A percentile compares a stretch with the other conserved stretches of the same genome.
These are phyloP conservation scores for Euphydryas editha DNA, from an alignment of 2,888 invertebrate species.

Conservation along the genomic window DNA sequence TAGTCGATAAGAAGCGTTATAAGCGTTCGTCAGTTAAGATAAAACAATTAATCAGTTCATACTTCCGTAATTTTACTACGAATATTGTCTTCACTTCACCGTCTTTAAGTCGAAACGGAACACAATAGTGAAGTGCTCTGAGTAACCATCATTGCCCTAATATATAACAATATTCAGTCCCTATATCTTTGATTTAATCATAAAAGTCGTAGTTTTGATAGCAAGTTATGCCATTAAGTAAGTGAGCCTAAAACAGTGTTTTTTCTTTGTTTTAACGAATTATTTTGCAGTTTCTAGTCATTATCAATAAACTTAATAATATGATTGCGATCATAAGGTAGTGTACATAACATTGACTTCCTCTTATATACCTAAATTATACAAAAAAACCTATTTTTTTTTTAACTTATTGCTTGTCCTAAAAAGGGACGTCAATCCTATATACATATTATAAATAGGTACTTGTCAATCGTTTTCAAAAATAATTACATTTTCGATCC, in stretches of 20 bases:
- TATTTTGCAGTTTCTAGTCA: slow-evolving; percentile 10
- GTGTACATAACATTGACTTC: not conserved
- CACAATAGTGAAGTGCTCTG: slow-evolving; percentile 1
- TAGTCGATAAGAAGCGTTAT: not conserved
- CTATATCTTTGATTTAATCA: slow-evolving; percentile 12
- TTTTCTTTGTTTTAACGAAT: slow-evolving; percentile 6
- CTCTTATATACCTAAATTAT: no score
- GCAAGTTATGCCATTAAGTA: slow-evolving; percentile 7
- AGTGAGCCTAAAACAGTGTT: not conserved
- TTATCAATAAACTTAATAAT: slow-evolving; percentile 18
- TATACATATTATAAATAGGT: no score
- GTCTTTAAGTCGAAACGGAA: slow-evolving; percentile 5
- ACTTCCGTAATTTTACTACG: not conserved
- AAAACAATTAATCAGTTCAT: not conserved
- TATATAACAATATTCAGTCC: slow-evolving; percentile 19
- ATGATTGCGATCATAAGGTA: slow-evolving; percentile 20
- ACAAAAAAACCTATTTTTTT: no score
- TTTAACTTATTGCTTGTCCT: no score
- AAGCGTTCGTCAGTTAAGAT: not conserved
- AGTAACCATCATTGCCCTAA: slow-evolving; percentile 11
- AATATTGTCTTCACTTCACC: not conserved
- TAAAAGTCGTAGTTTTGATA: slow-evolving; percentile 5
- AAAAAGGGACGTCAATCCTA: no score
- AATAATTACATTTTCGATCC: no score
- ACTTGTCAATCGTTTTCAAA: no score